Evolutionary conservation across 2,113 vertebrate species (phyloP), one percentile per base, ranked within the genome.

Genomic region (Tichodroma muraria): DNA sequence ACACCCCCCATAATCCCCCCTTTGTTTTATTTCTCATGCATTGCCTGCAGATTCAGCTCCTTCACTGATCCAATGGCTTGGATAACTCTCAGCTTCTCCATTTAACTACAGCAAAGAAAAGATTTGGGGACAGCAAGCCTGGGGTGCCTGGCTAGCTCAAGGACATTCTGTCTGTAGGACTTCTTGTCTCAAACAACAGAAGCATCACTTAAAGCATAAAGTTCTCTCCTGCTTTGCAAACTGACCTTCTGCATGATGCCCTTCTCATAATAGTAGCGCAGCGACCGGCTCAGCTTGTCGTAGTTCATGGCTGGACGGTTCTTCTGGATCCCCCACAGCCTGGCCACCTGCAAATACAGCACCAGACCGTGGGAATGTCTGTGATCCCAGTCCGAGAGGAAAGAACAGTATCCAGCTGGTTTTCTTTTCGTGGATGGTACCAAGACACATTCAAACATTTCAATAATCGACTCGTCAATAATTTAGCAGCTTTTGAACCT

Each of bases 281-380:
- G 98, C 1, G 99, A 99, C 37, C 99, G 98, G 83, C 99, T 99
- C 96, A 99, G 98, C 96, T 99, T 99, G 98, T 99, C 99, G 0
- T 99, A 99, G 97, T 99, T 99, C 99, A 99, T 99, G 98, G 99
- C 99, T 27, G 99, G 99, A 87, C 99, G 98, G 97, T 99, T 99
- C 98, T 99, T 99, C 96, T 99, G 99, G 98, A 99, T 99, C 31
- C 99, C 99, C 99, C 99, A 99, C 57, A 99, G 98, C 97, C 99
- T 97, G 94, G 99, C 99, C 11, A 99, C 99, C 99, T 99, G 97
- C 16, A 90, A 72, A 61, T 0, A 68, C 93, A 93, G 31, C 30
- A 27, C 13, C 47, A 28, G n/a, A 40, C 57, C n/a, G 25, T 6
- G 5, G 40, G 11, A n/a, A 44, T 3, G 30, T 2, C 63, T 49